phyloP scores from a whole-genome alignment of 2,797 vertebrate species.

The Sebastolobus altivelis region DNA sequence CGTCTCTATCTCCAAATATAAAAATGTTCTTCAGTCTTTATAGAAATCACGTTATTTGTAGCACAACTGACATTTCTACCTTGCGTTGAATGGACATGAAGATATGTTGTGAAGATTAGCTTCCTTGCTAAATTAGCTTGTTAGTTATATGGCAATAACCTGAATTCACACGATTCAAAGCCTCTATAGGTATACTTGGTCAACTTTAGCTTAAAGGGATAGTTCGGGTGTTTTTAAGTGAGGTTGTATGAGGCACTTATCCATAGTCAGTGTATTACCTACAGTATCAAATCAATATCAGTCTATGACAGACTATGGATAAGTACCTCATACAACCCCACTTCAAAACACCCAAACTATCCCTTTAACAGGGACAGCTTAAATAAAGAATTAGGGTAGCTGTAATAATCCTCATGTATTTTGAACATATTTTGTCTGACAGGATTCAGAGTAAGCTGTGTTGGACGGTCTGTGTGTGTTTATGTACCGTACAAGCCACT shows the following conservation, averaged over 20 bases:
- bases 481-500: neutral
- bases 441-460: conserved; percentile 7
- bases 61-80: neutral
- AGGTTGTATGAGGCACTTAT: no score
- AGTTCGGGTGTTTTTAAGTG: no score
- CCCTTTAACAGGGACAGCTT: no score
- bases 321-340: no score
- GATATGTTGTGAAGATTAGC: neutral
- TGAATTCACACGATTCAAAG: neutral
- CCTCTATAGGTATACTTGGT: no score
- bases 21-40: neutral
- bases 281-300: no score
- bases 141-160: neutral
- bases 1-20: neutral
- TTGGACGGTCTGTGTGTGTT: conserved; percentile 1
- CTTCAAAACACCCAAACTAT: accelerated
- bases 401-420: conserved; percentile 4
- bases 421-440: neutral
- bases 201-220: no score
- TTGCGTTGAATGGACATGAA: neutral
- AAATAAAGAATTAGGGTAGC: neutral
- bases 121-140: neutral
- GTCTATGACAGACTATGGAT: no score
- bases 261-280: no score
- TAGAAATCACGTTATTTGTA: neutral